Base-by-base conservation (phyloP, 30 jellyfish, hydroid and myxozoan genomes). In the Aurelia aurita complex sp. Pacific region DNA sequence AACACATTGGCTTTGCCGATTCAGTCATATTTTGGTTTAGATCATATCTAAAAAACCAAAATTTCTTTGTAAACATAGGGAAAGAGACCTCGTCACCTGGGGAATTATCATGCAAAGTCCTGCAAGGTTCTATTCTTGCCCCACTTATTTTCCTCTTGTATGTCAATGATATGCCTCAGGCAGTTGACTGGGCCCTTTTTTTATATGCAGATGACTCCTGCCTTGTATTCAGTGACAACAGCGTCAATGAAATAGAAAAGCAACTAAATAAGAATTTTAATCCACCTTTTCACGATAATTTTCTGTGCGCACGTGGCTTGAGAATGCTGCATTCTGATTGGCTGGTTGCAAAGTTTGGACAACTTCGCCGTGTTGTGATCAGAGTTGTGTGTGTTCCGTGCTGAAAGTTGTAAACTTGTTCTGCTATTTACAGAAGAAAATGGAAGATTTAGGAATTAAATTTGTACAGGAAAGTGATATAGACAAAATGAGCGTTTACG, bases 271-370 rank as follows among this genome's bases (percentile, higher is more conserved):
- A 23, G 29, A 23, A 23, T 23, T 23, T 23, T 23, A 79, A 80
- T 80, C 90, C 90, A 80, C 73, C 82, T 64, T 80, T 80, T 80
- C 74, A 69, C 5, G 90, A 80, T 80, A 80, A 65, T 64, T 64
- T 69, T 73, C 57, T 29, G 73, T 55, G 90, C 74, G 74, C 70
- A 55, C 46, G 36, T 80, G 90, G 83, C 90, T 50, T 55, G 83
- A 67, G 65, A 80, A 38, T 68, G 42, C 82, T 80, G 82, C 74
- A 55, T 67, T 80, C 90, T 80, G 82, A 80, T 80, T 80, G 82
- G 83, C 90, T 80, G 61, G 57, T 80, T 65, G 64, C 83, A 80
- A 80, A 80, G 90, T 80, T 80, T 80, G 90, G 90, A 80, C 81
- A 80, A 77, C 78, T 1, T 61, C 88, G 36, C 18, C 15, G 74